Conservation (phyloP, 1,140 invertebrate species). For the Listronotus oregonensis region DNA sequence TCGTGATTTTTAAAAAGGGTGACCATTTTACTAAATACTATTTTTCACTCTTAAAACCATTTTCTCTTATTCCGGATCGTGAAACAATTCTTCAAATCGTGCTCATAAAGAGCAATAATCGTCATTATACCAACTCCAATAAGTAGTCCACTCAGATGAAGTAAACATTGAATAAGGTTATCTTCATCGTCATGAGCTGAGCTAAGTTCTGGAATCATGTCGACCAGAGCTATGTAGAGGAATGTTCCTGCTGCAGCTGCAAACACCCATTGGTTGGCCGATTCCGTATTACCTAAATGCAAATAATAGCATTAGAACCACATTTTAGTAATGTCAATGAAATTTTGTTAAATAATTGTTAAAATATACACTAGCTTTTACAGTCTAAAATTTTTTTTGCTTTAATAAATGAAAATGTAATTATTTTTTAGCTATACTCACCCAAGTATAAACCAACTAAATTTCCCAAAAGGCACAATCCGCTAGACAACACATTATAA, state of each 20-base stretch:
- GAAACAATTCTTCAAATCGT: constrained; percentile 80
- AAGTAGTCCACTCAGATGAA: constrained; percentile 68
- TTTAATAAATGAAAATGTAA: too few species aligned
- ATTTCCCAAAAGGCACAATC: constrained; percentile 80
- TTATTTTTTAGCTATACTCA: constrained; percentile 19
- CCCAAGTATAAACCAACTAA: constrained; percentile 49
- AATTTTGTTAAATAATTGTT: too few species aligned
- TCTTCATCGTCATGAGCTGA: constrained; percentile 52
- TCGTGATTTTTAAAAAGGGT: too few species aligned
- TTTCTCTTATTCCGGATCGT: constrained; percentile 44
- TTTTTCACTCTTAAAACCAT: too few species aligned
- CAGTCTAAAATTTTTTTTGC: too few species aligned
- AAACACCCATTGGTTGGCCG: constrained; percentile 86
- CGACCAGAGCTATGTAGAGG: constrained; percentile 92
- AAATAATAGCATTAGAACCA: too few species aligned
- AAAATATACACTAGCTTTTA: too few species aligned
- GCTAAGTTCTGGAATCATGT: constrained; percentile 75
- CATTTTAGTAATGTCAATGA: too few species aligned
- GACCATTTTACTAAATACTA: too few species aligned
- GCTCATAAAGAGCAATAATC: constrained; percentile 86
- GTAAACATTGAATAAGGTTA: constrained; percentile 47
- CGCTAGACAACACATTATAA: constrained; percentile 87
- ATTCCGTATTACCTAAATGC: constrained; percentile 72
- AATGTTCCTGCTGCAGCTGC: constrained; percentile 89
- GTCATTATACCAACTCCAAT: constrained; percentile 86